A percentile compares a stretch with the other conserved stretches of the same genome.
phyloP scores from a whole-genome alignment of 2,797 vertebrate species.

The Brachymystax lenok region DNA sequence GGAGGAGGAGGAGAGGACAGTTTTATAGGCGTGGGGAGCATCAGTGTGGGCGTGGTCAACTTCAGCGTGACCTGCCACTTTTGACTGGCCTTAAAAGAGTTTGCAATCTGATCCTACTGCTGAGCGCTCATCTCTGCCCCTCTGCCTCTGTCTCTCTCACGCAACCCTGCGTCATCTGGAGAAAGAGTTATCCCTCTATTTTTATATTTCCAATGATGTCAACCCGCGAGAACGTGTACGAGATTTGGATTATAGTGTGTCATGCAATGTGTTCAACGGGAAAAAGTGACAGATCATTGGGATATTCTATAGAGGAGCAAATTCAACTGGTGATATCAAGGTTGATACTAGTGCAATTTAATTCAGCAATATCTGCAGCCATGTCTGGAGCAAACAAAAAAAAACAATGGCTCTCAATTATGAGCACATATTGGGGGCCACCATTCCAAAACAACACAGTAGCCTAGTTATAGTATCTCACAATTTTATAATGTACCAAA shows the following conservation, averaged over 20 bases:
- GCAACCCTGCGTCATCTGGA: slow-evolving; percentile 49
- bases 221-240: neutral
- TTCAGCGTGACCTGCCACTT: slow-evolving; percentile 70
- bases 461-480: slow-evolving; percentile 37
- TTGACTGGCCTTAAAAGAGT: slow-evolving; percentile 65
- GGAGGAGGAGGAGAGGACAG: slow-evolving; percentile 23
- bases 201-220: neutral
- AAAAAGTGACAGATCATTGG: neutral
- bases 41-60: slow-evolving; percentile 67
- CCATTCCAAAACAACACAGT: slow-evolving; percentile 29
- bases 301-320: neutral
- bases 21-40: slow-evolving; percentile 58
- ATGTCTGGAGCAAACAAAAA: neutral
- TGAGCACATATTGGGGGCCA: slow-evolving; percentile 11
- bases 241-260: neutral
- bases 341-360: neutral
- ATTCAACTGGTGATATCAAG: neutral
- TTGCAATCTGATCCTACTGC: slow-evolving; percentile 67
- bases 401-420: slow-evolving; percentile 8
- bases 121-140: slow-evolving; percentile 44
- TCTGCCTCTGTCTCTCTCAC: slow-evolving; percentile 50
- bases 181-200: neutral
- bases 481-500: slow-evolving; percentile 63
- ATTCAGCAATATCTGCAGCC: neutral
- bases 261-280: neutral